A percentile compares a stretch with the other conserved stretches of the same genome.
Evolutionary conservation across 1,140 invertebrate species (phyloP).

Genomic region (Atta texana): DNA sequence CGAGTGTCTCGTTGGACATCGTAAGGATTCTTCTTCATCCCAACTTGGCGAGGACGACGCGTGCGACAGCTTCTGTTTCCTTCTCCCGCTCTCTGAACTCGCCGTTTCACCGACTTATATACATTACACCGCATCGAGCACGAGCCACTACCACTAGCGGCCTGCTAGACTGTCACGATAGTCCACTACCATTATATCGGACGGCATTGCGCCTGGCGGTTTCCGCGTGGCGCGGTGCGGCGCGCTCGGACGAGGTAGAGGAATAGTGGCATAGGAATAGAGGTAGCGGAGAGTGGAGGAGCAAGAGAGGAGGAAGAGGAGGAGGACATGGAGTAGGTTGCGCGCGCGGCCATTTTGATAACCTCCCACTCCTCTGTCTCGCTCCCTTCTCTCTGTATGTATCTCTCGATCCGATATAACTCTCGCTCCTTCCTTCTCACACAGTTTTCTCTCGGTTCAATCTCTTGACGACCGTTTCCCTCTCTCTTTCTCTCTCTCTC

Average conservation of each 20-base stretch:
- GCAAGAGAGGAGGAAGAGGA: slow-evolving; percentile 34
- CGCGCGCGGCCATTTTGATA: slow-evolving; percentile 85
- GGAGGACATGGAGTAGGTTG: slow-evolving; percentile 70
- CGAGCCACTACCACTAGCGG: slow-evolving; percentile 46
- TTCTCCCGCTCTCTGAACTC: not conserved
- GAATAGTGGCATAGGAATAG: slow-evolving; percentile 72
- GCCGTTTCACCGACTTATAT: slow-evolving; percentile 8
- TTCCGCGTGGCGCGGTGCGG: slow-evolving; percentile 81
- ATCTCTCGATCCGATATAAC: slow-evolving; percentile 36
- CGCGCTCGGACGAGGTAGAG: slow-evolving; percentile 78
- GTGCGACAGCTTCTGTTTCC: slow-evolving; percentile 41
- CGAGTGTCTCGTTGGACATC: slow-evolving; percentile 1
- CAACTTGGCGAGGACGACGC: slow-evolving; percentile 23
- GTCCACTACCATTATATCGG: slow-evolving; percentile 68
- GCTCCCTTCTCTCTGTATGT: slow-evolving; percentile 64
- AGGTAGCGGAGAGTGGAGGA: slow-evolving; percentile 49
- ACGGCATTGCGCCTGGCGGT: slow-evolving; percentile 72
- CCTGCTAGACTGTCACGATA: slow-evolving; percentile 60
- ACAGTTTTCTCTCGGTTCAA: slow-evolving; percentile 44
- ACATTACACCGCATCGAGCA: slow-evolving; percentile 49
- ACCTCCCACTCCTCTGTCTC: slow-evolving; percentile 81
- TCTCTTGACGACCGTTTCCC: not conserved
- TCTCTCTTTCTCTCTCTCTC: not conserved
- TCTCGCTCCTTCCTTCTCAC: slow-evolving; percentile 25
- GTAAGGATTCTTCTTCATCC: slow-evolving; percentile 22